Evolutionary conservation across 1,140 invertebrate species (phyloP).

Genomic region (Apis mellifera): DNA sequence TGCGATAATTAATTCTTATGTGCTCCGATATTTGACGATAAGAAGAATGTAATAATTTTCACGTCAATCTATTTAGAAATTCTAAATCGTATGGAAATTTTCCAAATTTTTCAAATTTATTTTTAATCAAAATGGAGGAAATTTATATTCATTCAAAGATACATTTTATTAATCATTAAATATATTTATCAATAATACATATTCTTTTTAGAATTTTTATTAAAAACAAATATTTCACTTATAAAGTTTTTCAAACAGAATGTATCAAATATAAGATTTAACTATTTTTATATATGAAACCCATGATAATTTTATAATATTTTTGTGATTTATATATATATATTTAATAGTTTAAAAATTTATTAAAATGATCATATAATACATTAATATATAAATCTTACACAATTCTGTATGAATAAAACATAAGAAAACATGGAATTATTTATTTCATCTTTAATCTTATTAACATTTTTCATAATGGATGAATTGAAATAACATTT

Average conservation of each 20-base stretch:
- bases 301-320: background rate
- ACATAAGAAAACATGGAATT: background rate
- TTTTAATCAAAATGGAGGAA: background rate
- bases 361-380: background rate
- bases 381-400: conserved; percentile 20
- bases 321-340: background rate
- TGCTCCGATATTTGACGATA: background rate
- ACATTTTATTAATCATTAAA: background rate
- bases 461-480: background rate
- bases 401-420: conserved; percentile 47
- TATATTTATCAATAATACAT: background rate
- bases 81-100: background rate
- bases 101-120: background rate
- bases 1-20: conserved; percentile 10
- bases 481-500: background rate
- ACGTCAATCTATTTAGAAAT: background rate
- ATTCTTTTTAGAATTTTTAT: background rate
- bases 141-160: background rate
- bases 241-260: background rate
- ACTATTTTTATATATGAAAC: background rate
- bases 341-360: background rate
- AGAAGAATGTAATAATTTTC: background rate
- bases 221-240: background rate
- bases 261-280: no score
- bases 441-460: conserved; percentile 7